Base-by-base conservation (phyloP, 1,140 invertebrate genomes). In the Ladona fulva region DNA sequence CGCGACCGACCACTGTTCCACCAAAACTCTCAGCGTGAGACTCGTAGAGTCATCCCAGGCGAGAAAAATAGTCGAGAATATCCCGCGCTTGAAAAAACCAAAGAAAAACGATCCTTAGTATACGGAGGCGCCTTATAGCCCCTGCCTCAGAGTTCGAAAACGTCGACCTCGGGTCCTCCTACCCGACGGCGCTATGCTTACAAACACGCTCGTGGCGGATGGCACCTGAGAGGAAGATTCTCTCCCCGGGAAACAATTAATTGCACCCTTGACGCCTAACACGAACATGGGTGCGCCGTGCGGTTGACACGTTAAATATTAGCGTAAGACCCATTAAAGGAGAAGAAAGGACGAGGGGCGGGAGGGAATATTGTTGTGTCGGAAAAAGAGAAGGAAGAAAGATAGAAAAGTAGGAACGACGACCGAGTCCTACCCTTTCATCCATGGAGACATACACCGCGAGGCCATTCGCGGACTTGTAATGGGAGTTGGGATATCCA, bases 291-390 rank as follows among this genome's bases (percentile, higher is more conserved):
- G 52, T 66, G 52, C 52, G 52, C 52, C 52, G 52, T 6, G 16
- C 52, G 52, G 52, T 66, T 66, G 52, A 66, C 52, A 66, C 52
- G 52, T 66, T 66, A 66, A 66, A 66, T 66, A 66, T 66, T 66
- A 66, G 52, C 52, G 52, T 66, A 66, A 66, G 52, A 66, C n/a
- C 52, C 52, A 66, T 66, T 66, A 66, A 66, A 66, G 52, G 14
- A 66, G 3, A 12, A 66, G n/a, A 22, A 66, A 22, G 52, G 1
- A 66, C 16, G 3, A 11, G 10, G 52, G 14, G 12, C 12, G n/a
- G 52, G 52, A 66, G 44, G 44, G 44, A 19, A 52, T 52, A 52
- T 52, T 52, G 44, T 52, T 10, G 44, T 19, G 44, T 11, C 10
- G 44, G 44, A 11, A 10, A 52, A 19, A 19, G 12, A 66, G 52